Evolutionary conservation across 2,797 vertebrate genomes (phyloP).

Genomic region (Morus bassanus): DNA sequence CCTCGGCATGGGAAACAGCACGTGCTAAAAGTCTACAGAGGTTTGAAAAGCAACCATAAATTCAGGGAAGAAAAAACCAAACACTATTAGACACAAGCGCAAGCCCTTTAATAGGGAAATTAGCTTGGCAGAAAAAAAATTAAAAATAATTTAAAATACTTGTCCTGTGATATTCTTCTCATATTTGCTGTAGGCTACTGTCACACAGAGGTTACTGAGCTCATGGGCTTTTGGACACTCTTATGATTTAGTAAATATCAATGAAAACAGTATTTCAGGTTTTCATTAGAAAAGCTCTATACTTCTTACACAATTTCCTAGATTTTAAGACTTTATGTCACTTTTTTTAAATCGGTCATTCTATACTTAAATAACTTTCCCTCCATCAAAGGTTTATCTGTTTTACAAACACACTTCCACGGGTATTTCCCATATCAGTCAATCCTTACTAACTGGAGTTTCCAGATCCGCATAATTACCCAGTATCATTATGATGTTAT

Average conservation of each 20-base stretch:
- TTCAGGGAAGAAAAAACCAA: neutral
- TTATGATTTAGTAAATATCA: neutral
- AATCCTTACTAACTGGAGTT: neutral
- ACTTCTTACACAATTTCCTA: neutral
- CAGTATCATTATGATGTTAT: neutral
- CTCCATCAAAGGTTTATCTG: rapidly evolving
- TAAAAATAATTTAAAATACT: neutral
- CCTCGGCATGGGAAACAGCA: neutral
- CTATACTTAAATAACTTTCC: neutral
- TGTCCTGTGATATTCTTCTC: neutral
- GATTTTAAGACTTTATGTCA: neutral
- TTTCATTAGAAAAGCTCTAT: neutral
- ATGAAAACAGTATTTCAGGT: neutral
- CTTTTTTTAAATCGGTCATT: neutral
- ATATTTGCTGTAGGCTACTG: neutral
- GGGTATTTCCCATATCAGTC: neutral
- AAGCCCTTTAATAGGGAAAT: neutral
- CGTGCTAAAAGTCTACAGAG: neutral
- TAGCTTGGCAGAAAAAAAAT: neutral
- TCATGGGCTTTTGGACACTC: neutral
- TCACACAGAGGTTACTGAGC: neutral
- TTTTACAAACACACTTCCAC: neutral
- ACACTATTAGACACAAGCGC: neutral
- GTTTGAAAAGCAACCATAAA: neutral
- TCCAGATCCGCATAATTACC: neutral